These are phyloP conservation scores for Bombus soroeensis DNA, from an alignment of 1,140 invertebrate species.

Conservation along the genomic window DNA sequence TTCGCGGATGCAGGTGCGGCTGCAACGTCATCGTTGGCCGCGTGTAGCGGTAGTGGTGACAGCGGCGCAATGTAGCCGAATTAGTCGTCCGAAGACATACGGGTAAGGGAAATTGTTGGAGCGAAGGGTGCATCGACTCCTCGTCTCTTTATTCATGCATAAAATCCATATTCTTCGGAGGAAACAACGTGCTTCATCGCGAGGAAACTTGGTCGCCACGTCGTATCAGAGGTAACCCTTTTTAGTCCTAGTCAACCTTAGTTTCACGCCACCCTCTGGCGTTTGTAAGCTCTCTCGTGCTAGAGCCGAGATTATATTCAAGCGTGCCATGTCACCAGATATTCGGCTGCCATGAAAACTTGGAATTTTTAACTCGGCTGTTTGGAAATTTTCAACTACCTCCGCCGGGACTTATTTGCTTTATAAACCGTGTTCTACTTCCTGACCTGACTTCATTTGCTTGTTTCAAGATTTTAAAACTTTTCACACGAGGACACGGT, in stretches of 20 bases:
- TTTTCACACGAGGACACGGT: not conserved
- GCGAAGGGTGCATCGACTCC: constrained; percentile 29
- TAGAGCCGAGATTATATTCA: constrained; percentile 33
- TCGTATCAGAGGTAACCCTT: constrained; percentile 65
- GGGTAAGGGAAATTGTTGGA: constrained; percentile 19
- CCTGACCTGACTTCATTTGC: not conserved
- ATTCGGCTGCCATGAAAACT: constrained; percentile 17
- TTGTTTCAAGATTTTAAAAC: not conserved
- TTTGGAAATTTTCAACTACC: constrained; percentile 27
- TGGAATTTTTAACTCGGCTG: constrained; percentile 35
- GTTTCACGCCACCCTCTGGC: constrained; percentile 63
- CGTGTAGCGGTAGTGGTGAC: not conserved
- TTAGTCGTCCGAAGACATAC: constrained; percentile 41
- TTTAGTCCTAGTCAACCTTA: constrained; percentile 67
- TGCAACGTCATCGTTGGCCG: constrained; percentile 11
- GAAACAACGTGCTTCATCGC: constrained; percentile 73
- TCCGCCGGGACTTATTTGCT: not conserved
- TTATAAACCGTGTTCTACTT: not conserved
- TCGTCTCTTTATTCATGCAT: constrained; percentile 72
- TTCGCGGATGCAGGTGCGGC: constrained; percentile 51
- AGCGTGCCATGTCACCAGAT: not conserved
- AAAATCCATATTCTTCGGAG: constrained; percentile 77
- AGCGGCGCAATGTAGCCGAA: constrained; percentile 43
- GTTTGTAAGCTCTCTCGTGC: constrained; percentile 30
- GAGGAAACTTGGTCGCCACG: constrained; percentile 65